Evolutionary conservation across 2,113 vertebrate species (phyloP), one percentile per base, ranked within the genome.

Genomic region (Rhinopomastus cyanomelas): DNA sequence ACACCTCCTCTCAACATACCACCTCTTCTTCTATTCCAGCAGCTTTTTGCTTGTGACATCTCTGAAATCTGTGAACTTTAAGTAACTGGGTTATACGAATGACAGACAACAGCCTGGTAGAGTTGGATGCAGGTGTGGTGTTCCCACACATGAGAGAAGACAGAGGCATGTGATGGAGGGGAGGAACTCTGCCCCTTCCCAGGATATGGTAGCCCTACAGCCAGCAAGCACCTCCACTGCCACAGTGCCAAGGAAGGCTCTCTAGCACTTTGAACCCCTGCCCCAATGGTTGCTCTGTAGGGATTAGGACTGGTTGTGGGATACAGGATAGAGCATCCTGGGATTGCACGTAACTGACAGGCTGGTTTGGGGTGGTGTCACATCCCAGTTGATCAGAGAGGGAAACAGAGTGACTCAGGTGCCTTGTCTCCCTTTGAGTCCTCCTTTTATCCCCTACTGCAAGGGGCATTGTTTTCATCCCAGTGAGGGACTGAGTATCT

Each of bases 161-260:
- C 26, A n/a, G 26, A 61, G 49, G 23, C 29, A n/a, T 13, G 10
- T 46, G 62, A n/a, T 46, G 21, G 42, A 46, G 23, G 42, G 11
- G n/a, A n/a, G 23, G 13, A 34, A 48, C 7, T 15, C 6, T 16
- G 26, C 8, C 22, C 26, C 29, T 76, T 21, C 23, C 16, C 18
- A 62, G 30, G 14, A 9, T 39, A 12, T 16, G 26, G 15, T 65
- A 85, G 21, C 19, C 46, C 19, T 32, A 8, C 0, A 2, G 25
- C 27, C 16, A 9, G 0, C 1, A 15, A 2, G 12, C 5, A 8
- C 2, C 18, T 74, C 9, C 27, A 6, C 39, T 2, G 0, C 26
- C 6, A 14, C 5, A 12, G 12, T 37, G 11, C 11, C 42, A 76
- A 36, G 5, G 36, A 86, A 57, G 21, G 16, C 16, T 13, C 18